These are phyloP conservation scores for Maniola hyperantus DNA, from an alignment of 2,888 invertebrate genomes.

Conservation along the genomic window DNA sequence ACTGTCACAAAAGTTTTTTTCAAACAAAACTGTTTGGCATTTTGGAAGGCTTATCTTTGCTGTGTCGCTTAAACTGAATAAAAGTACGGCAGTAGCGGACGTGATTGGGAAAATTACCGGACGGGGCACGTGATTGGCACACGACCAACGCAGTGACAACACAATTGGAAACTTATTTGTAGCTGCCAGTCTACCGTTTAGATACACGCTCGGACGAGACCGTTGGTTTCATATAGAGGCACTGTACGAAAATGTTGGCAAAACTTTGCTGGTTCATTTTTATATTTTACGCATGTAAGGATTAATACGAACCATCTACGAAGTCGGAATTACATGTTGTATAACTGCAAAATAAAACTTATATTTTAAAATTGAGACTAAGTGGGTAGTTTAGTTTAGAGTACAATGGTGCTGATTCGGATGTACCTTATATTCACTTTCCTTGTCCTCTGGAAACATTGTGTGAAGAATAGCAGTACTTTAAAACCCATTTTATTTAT, in stretches of 20 bases:
- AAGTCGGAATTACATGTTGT: neutral
- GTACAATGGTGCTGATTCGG: no score
- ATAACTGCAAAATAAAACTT: neutral
- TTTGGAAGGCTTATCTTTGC: conserved; percentile 26
- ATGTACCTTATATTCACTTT: no score
- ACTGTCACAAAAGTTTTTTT: conserved; percentile 9
- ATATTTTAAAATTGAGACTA: no score
- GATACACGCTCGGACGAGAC: conserved; percentile 29
- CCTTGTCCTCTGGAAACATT: no score
- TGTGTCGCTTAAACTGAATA: conserved; percentile 42
- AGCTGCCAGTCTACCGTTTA: conserved; percentile 29
- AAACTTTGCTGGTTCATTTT: conserved; percentile 29
- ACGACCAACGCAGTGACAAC: conserved; percentile 49
- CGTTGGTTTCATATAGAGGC: conserved; percentile 26
- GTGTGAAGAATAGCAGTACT: no score
- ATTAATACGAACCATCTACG: neutral
- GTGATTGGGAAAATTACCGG: conserved; percentile 52
- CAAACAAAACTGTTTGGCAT: conserved; percentile 16
- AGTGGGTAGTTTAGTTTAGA: no score
- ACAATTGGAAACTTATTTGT: conserved; percentile 36
- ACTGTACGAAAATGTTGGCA: conserved; percentile 24
- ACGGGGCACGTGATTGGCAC: conserved; percentile 51
- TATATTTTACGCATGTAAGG: conserved; percentile 13
- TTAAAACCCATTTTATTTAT: no score
- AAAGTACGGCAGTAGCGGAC: conserved; percentile 46